Base-by-base conservation (phyloP, 2,797 vertebrate species). In the Sus cebifrons region DNA sequence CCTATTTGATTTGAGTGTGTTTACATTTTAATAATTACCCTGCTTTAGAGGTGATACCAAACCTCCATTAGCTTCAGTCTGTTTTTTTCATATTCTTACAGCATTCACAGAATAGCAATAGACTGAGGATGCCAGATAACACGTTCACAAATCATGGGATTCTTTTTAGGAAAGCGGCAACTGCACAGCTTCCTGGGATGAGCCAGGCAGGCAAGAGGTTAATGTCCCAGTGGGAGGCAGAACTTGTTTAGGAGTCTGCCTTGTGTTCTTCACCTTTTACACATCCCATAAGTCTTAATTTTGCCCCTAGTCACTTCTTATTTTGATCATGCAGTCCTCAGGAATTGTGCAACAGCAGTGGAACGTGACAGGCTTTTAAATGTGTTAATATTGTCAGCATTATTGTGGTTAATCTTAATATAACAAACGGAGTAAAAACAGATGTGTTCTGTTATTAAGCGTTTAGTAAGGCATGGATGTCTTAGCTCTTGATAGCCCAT, bases 401-500 rank as follows among this genome's bases (percentile, higher is more conserved):
- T 96, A 94, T 93, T 96, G 90, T 97, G 83, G 79, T 93, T 98
- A 97, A 97, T 98, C 95, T 96, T 98, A 96, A 97, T 97, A 86
- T 84, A 97, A 93, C 74, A 92, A 94, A 95, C 56, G 82, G 29
- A 68, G 65, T 95, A 91, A 86, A 78, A 97, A 78, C 94, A 95
- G 92, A 91, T 97, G 73, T 96, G 14, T 92, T 97, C 94, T 96
- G 86, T 78, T 95, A 23, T 93, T 68, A 96, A 97, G 87, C 18
- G 3, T 87, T 97, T 94, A 89, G 73, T 95, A 94, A 97, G 58
- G 73, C 84, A 96, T 96, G 95, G 97, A 83, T 83, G 29, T 40
- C 83, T 20, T 62, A 89, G 25, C 93, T 97, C 4, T 8, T 78
- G 71, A 90, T 97, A 97, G 75, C 32, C 74, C 92, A 94, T 97